phyloP scores from a whole-genome alignment of 64 coral and sea anemone genomes.

The Pocillopora verrucosa region DNA sequence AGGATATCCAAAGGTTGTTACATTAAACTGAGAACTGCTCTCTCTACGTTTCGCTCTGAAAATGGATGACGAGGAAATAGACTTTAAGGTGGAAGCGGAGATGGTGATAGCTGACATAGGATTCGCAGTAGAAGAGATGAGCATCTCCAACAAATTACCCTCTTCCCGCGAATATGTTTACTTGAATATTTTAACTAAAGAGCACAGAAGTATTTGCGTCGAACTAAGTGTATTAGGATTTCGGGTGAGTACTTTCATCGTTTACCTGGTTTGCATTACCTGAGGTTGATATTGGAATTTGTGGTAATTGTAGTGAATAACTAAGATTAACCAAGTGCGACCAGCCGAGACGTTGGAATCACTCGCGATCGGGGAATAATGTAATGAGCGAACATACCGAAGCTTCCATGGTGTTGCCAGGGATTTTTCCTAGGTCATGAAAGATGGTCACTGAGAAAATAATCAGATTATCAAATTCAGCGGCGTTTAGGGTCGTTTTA shows the following conservation, averaged over 20 bases:
- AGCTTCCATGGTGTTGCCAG: no score
- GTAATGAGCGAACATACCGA: no score
- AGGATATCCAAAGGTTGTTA: not conserved
- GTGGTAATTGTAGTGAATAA: no score
- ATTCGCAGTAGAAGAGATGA: slow-evolving; percentile 45
- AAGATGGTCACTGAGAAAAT: no score
- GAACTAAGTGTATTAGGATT: slow-evolving; percentile 54
- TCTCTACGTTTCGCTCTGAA: not conserved
- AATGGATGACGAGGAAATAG: slow-evolving; percentile 73
- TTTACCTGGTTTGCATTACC: not conserved
- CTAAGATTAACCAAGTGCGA: no score
- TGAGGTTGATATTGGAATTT: no score
- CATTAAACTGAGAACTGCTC: not conserved
- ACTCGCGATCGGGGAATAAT: no score
- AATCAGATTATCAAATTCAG: no score
- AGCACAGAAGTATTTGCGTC: slow-evolving; percentile 27
- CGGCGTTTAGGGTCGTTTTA: no score
- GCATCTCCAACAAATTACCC: slow-evolving; percentile 45
- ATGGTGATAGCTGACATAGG: slow-evolving; percentile 57
- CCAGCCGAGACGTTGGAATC: no score
- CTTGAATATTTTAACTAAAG: slow-evolving; percentile 57
- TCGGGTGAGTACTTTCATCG: slow-evolving; percentile 28
- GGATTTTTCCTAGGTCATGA: no score
- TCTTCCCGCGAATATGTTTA: slow-evolving; percentile 25
- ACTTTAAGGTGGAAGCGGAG: slow-evolving; percentile 61